Base-by-base conservation (phyloP, 53 echinoderm and acorn worm species). In the Paelopatides confundens region DNA sequence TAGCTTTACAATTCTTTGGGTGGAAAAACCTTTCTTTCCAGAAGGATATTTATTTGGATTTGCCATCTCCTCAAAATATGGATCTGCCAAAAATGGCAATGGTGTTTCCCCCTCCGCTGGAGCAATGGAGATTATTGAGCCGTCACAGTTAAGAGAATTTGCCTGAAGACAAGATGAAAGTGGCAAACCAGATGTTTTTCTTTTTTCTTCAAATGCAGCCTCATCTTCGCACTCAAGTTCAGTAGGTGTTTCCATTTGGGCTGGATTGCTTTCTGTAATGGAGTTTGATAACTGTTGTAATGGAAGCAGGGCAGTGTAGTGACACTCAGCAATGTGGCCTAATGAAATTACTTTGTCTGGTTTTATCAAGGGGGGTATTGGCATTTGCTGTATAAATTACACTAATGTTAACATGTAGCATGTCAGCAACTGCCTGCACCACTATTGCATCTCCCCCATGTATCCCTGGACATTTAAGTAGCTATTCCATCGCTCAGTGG, bases 1-100 rank as follows among this genome's bases (percentile, higher is more conserved):
- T n/a, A n/a, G n/a, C n/a, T n/a, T n/a, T 35, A 66, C 30, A 0
- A 38, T 10, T 37, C 87, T 71, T 31, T 71, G 9, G 11, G 48
- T 37, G 21, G 40, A 50, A 52, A 71, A 76, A 21, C 87, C 87
- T 32, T 71, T 71, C 52, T 58, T 32, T 29, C 87, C 87, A 53
- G 87, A 52, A 33, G 87, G 77, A 29, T 74, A 87, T 37, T 74
- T 54, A 17, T 74, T 35, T 31, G 87, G 87, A 76, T 74, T 74
- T 27, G 87, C 76, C 63, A 74, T 74, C 40, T 87, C 87, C 48
- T 87, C 87, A 62, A 74, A 87, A 24, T 52, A 76, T 53, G 23
- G 35, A 39, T 87, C 87, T 15, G 35, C 21, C 27, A 87, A 74
- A 24, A 87, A 74, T 18, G 76, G 58, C 15, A 87, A 21, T 10